Base-by-base conservation (phyloP, 2,888 invertebrate species). In the Drosophila affinis region DNA sequence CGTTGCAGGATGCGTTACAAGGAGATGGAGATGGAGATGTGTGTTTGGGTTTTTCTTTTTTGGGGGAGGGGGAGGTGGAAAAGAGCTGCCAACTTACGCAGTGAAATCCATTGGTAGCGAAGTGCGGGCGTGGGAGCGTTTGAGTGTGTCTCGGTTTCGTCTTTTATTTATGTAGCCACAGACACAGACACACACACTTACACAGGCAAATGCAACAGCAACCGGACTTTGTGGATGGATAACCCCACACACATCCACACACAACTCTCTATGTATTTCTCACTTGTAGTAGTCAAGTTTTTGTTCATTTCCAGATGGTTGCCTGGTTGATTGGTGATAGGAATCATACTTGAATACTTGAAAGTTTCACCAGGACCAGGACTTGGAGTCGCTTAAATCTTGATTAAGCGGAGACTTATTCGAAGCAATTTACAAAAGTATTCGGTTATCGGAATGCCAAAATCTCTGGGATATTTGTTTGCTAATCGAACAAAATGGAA, bases 1-100 rank as follows among this genome's bases (percentile, higher is more conserved):
- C 64, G 78, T 77, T 89, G 87, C 87, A 81, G 76, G 75, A 61
- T 73, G 61, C 65, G 74, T 55, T 72, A 51, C 63, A 57, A 55
- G 60, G 46, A 18, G 34, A 46, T 34, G 68, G 70, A 51, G 61
- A 57, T 51, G 60, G 39, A 24, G 34, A 46, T 34, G 68, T 59
- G 48, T 49, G 32, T 32, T 21, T 44, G 58, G 51, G 52, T 63
- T 56, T 12, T 55, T 24, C 34, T 52, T 21, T 21, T 21, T 21
- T 3, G 21, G 21, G 21, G 1, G 3, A 3, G 21, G 0, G 57
- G 34, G n/a, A 67, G 39, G n/a, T 9, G 14, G 32, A 17, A 34
- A 17, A 44, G 9, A 17, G 48, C 47, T 59, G 32, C 55, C 45
- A 27, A 64, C 78, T 58, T 63, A 75, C 62, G 53, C 74, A 72